Conservation (phyloP, 2,113 vertebrate genomes). For the Eurystomus gularis region DNA sequence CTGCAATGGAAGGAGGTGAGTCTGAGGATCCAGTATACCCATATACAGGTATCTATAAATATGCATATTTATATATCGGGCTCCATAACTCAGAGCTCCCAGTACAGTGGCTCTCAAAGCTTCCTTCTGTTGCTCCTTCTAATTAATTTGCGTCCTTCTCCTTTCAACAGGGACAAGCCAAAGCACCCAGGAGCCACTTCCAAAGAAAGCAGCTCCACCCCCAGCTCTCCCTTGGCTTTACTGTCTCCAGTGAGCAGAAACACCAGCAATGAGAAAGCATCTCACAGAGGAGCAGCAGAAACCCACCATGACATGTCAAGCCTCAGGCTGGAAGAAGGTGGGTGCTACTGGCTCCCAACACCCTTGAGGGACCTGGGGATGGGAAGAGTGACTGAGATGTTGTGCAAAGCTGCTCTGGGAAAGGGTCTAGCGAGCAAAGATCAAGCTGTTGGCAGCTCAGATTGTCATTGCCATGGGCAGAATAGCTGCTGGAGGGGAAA, state of each 20-base stretch:
- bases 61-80: not conserved
- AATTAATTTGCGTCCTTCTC: not conserved
- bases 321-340: not conserved
- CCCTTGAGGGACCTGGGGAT: not conserved
- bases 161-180: slow-evolving; percentile 47
- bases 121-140: not conserved
- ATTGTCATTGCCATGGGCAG: not conserved
- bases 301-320: not conserved
- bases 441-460: not conserved
- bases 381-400: not conserved
- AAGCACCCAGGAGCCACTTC: not conserved
- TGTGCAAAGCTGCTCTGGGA: not conserved
- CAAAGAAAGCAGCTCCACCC: slow-evolving; percentile 41
- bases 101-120: not conserved
- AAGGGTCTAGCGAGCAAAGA: not conserved
- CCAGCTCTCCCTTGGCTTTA: slow-evolving; percentile 42
- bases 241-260: slow-evolving; percentile 37
- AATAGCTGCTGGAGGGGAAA: not conserved
- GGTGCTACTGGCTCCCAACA: not conserved
- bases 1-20: not conserved
- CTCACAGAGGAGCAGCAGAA: slow-evolving; percentile 13
- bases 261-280: not conserved
- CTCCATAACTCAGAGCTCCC: not conserved
- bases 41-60: not conserved
- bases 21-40: not conserved